Conservation (phyloP, 2,888 invertebrate species). For the Agrochola lychnidis region DNA sequence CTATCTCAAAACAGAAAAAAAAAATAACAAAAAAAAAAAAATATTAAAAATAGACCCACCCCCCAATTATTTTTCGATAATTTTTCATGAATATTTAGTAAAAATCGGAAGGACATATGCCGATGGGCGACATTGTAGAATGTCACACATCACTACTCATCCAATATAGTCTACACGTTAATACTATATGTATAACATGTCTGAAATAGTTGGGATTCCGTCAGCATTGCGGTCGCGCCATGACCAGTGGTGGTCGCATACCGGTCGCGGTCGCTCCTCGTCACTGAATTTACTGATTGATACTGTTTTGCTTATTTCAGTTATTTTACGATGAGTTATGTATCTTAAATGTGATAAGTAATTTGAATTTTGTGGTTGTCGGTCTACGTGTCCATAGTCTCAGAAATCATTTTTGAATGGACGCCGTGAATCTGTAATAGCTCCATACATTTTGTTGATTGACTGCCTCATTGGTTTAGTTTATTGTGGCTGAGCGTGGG, state of each 20-base stretch:
- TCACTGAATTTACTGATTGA: constrained; percentile 36
- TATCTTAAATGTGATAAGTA: background rate
- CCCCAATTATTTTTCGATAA: too few species aligned
- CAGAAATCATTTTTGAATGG: background rate
- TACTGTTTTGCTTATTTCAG: constrained; percentile 21
- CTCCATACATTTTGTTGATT: background rate
- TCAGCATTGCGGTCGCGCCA: constrained; percentile 37
- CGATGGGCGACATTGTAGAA: background rate
- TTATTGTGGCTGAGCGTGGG: background rate
- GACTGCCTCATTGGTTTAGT: background rate
- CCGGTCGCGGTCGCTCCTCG: constrained; percentile 46
- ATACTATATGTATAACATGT: background rate
- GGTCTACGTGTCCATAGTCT: background rate
- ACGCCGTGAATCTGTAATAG: background rate
- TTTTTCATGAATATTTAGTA: too few species aligned
- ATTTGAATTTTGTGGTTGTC: background rate
- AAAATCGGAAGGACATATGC: too few species aligned
- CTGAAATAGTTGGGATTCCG: constrained; percentile 55
- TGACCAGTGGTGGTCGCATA: constrained; percentile 56
- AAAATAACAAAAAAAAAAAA: too few species aligned
- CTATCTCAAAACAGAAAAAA: too few species aligned
- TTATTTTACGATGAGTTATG: background rate
- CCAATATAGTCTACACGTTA: background rate
- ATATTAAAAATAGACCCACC: too few species aligned
- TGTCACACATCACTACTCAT: background rate